Evolutionary conservation across 1,140 invertebrate species (phyloP), one percentile per base, ranked within the genome.

Genomic region (Condylostylus longicornis): DNA sequence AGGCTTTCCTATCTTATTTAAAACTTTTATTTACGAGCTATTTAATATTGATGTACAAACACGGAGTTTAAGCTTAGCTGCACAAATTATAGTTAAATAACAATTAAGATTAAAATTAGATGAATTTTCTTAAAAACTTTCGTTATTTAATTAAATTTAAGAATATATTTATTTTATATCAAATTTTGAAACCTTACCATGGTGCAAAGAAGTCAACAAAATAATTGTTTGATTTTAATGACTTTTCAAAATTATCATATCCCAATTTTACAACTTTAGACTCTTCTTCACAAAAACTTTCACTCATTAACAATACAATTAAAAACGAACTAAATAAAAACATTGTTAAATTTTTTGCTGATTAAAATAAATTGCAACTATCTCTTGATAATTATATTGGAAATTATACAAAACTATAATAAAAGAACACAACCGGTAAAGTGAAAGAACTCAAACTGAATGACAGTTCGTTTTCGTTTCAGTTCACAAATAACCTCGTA

Each of bases 121-220:
- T 10, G 6, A 10, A 18, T 18, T n/a, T 8, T 22, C 22, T 22
- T 13, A 14, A 8, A 8, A 14, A 40, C 18, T 28, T 13, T 22
- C 29, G 19, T 23, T 17, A 32, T 32, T n/a, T 18, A 18, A 17
- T 14, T 33, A 18, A 17, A 12, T 12, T 38, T 30, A 13, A 19
- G 21, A 38, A 10, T 31, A 30, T 31, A 4, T 5, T 14, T 19
- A 20, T 31, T 27, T 13, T 33, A 27, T 18, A 22, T 29, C 27
- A 10, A 17, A 14, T 22, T 18, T 15, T 37, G 8, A 40, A 25
- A 18, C 56, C 59, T 64, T 59, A 74, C 79, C 79, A 82, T 8
- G 79, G 79, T n/a, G 79, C 78, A 54, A 74, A 82, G 51, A 82
- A 83, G 55, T 81, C 79, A 5, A 82, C 68, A 49, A 84, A 80